Conservation (phyloP, 2,888 invertebrate genomes). For the Chromoteleia sp. region DNA sequence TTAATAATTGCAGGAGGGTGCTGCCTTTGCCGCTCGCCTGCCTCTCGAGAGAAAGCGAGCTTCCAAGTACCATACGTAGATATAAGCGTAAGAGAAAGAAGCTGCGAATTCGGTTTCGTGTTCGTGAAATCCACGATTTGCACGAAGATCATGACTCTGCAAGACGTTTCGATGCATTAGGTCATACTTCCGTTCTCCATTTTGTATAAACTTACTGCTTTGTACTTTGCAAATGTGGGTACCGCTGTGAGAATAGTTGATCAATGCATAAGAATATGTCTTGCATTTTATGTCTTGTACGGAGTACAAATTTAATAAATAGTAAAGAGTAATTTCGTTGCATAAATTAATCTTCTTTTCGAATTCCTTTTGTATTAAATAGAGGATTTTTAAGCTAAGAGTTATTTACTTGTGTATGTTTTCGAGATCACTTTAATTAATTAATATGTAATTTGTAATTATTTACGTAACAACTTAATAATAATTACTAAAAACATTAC, state of each 20-base stretch:
- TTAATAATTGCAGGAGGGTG: conserved; percentile 84
- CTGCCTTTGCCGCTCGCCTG: conserved; percentile 62
- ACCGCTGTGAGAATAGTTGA: conserved; percentile 3
- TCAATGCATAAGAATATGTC: background rate
- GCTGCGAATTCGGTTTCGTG: conserved; percentile 4
- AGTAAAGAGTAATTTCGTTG: background rate
- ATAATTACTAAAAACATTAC: too few species aligned
- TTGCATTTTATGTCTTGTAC: background rate
- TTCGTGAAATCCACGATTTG: conserved; percentile 39
- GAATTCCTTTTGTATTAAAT: too few species aligned
- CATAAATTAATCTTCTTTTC: background rate
- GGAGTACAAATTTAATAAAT: background rate
- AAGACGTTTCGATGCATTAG: conserved; percentile 36
- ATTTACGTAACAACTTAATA: too few species aligned
- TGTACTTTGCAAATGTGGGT: conserved; percentile 4
- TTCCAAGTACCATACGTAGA: conserved; percentile 50
- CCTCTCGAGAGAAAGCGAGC: conserved; percentile 62
- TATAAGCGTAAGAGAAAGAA: conserved; percentile 31
- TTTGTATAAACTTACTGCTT: conserved; percentile 28
- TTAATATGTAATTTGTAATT: too few species aligned
- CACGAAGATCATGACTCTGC: conserved; percentile 27
- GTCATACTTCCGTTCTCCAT: conserved; percentile 34
- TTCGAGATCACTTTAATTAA: too few species aligned
- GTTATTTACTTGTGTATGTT: too few species aligned
- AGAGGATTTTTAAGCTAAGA: too few species aligned